Evolutionary conservation across 2,113 vertebrate genomes (phyloP).

Genomic region (Nymphicus hollandicus): DNA sequence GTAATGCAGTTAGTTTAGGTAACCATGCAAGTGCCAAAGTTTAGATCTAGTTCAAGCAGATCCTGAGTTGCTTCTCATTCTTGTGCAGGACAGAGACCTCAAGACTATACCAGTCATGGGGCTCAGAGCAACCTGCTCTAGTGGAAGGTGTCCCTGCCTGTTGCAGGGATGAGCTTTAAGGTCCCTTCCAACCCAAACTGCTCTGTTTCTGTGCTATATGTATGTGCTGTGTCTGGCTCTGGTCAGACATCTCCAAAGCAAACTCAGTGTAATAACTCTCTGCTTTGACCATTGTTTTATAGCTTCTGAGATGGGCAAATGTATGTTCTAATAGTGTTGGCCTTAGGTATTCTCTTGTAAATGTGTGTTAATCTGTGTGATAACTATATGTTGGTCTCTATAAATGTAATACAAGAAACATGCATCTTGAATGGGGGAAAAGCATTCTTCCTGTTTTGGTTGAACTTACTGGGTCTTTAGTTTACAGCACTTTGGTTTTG

Average conservation of each 20-base stretch:
- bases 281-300: neutral
- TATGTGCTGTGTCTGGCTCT: neutral
- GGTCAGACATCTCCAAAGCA: neutral
- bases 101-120: neutral
- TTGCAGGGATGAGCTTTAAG: neutral
- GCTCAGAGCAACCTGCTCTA: neutral
- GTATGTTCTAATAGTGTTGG: neutral
- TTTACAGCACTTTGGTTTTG: neutral
- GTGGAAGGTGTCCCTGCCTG: neutral
- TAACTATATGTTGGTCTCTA: fast-evolving
- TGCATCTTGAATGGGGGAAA: neutral
- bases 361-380: neutral
- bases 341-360: neutral
- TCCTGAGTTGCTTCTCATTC: neutral
- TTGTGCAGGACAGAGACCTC: neutral
- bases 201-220: neutral
- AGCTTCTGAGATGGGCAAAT: neutral
- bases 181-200: neutral
- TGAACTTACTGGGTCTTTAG: neutral
- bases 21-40: neutral
- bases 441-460: neutral
- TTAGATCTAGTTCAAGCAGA: neutral
- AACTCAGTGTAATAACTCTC: neutral
- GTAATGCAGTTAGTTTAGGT: neutral
- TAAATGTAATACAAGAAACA: neutral